Conservation (phyloP, 1,140 invertebrate genomes). For the Chrysomallon squamiferum region DNA sequence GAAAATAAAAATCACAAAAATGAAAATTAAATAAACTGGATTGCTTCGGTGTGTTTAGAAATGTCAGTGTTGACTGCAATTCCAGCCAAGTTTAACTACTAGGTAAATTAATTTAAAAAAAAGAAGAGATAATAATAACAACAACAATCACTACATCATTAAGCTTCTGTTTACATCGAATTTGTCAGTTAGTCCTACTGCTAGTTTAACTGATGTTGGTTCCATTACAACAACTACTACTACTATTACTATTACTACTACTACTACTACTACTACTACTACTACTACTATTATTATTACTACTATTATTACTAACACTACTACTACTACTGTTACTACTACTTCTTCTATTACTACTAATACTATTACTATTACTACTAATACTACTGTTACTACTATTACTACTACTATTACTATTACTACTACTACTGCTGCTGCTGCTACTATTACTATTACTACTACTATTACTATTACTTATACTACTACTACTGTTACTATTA, state of each 20-base stretch:
- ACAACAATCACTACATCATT: neutral
- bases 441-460: neutral
- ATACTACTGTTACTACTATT: neutral
- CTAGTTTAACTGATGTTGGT: too few relatives aligned
- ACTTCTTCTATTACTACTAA: neutral
- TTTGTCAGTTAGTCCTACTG: too few relatives aligned
- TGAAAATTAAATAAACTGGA: neutral
- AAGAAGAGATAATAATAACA: neutral
- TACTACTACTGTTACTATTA: neutral
- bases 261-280: too few relatives aligned
- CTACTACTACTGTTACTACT: conserved; percentile 2
- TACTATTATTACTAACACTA: too few relatives aligned
- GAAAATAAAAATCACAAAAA: neutral
- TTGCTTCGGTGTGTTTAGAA: too few relatives aligned
- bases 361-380: neutral
- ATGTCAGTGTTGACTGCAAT: too few relatives aligned
- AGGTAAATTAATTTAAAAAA: too few relatives aligned
- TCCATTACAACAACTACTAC: too few relatives aligned
- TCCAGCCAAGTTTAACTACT: too few relatives aligned
- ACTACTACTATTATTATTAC: too few relatives aligned
- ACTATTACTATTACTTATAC: neutral
- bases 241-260: too few relatives aligned
- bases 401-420: neutral
- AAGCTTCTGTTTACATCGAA: too few relatives aligned
- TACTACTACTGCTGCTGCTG: neutral